A percentile compares a stretch with the other conserved stretches of the same genome.
Evolutionary conservation across 2,797 vertebrate species (phyloP).

Genomic region (Pachyuromys duprasi): DNA sequence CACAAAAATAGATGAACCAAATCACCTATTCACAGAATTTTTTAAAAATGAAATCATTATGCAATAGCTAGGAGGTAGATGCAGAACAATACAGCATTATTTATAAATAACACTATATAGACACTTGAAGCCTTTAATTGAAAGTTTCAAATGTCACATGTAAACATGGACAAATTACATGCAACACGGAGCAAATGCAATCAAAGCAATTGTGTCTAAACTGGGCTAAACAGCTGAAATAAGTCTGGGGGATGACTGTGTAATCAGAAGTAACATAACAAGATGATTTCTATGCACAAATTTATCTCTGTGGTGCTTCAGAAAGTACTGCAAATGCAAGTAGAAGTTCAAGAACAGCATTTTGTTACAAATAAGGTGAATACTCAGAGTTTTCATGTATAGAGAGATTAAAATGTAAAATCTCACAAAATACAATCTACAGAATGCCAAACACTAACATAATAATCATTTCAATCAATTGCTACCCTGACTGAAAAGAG

Average conservation of each 20-base stretch:
- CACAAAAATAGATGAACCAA: background rate
- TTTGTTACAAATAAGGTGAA: background rate
- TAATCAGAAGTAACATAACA: background rate
- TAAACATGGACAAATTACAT: background rate
- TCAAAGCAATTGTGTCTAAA: background rate
- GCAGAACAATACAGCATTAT: background rate
- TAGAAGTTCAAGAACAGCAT: background rate
- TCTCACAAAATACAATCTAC: background rate
- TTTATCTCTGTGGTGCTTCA: background rate
- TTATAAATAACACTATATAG: background rate
- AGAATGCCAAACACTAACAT: background rate
- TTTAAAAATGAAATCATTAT: background rate
- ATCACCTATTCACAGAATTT: constrained; percentile 36
- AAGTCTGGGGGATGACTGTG: background rate
- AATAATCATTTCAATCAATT: background rate
- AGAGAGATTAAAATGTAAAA: background rate
- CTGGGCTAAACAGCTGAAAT: background rate
- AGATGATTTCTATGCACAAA: background rate
- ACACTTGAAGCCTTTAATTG: constrained; percentile 4
- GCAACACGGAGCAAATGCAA: background rate
- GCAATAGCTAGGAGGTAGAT: background rate
- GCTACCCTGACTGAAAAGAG: background rate
- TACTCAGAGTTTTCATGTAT: background rate
- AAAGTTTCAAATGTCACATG: background rate
- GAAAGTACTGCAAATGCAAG: background rate